Evolutionary conservation across 2,888 invertebrate genomes (phyloP), one percentile per base, ranked within the genome.

Genomic region (Pollenia griseotomentosa): DNA sequence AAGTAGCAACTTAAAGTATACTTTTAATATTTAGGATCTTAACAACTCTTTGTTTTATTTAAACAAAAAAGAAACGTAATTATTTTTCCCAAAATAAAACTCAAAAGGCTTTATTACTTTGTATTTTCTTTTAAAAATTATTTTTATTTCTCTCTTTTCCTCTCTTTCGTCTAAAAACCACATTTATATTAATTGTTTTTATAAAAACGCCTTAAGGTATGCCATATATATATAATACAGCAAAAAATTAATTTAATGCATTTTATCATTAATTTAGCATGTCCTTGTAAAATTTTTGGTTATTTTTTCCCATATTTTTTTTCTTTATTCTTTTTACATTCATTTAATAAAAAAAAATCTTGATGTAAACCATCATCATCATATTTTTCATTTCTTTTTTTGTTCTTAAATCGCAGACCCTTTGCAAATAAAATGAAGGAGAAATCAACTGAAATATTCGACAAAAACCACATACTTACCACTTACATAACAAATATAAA

Each of bases 211-310:
- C 84, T 84, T 12, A 84, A 79, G 84, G 19, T 74, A 74, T 84
- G 66, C 71, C 51, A 51, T 55, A 46, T 40, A 40, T 6, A 33
- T 33, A 48, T 23, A 33, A 61, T 61, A 75, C 53, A 48, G 46
- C 23, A 68, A 70, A 70, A 53, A 78, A 83, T 65, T 78, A 40
- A 79, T 79, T 79, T 79, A 74, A 73, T 79, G 59, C 40, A 84
- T 68, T 78, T 75, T 59, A 65, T 78, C 83, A 66, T 83, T 83
- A 71, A 78, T 78, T 73, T 73, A 7, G 46, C 61, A 19, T 79
- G 79, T 73, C 84, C 84, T 84, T 84, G 84, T n/a, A 57, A 65
- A 61, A 23, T 71, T 53, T 57, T 73, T 59, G 59, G 42, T 42
- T 48, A 66, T 46, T 46, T 65, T 57, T 12, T 44, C 2, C 10